These are phyloP conservation scores for Stichopus chloronotus DNA, from an alignment of 35 echinoderm and acorn worm genomes.

Conservation along the genomic window DNA sequence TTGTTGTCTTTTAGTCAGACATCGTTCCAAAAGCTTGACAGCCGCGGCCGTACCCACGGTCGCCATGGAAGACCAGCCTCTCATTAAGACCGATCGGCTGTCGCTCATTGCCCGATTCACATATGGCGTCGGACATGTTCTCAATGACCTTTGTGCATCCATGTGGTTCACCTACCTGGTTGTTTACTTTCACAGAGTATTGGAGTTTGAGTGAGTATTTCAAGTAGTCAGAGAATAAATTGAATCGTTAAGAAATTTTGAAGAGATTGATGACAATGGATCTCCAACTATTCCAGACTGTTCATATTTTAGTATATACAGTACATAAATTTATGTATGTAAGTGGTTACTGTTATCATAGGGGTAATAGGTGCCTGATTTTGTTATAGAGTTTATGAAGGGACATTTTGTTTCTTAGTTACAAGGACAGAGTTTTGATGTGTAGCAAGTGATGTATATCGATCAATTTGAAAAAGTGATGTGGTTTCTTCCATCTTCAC, in stretches of 20 bases:
- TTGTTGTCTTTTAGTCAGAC: not conserved
- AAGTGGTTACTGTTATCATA: too few species aligned
- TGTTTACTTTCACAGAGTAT: constrained; percentile 89
- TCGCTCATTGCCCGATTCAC: constrained; percentile 65
- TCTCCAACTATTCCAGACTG: too few species aligned
- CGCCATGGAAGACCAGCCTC: constrained; percentile 17
- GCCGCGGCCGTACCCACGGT: not conserved
- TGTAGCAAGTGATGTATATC: too few species aligned
- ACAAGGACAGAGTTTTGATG: too few species aligned
- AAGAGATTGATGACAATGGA: too few species aligned
- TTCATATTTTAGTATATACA: too few species aligned
- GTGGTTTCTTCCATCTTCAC: too few species aligned
- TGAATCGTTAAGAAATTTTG: not conserved
- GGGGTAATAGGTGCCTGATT: too few species aligned
- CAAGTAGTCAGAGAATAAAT: not conserved
- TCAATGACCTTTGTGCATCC: constrained; percentile 97
- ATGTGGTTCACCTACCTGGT: constrained; percentile 99
- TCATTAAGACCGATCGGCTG: constrained; percentile 5
- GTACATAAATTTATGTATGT: too few species aligned
- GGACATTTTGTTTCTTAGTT: too few species aligned
- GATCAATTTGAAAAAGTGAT: too few species aligned
- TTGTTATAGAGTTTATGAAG: too few species aligned
- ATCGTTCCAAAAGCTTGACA: not conserved
- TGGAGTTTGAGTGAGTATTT: constrained; percentile 88
- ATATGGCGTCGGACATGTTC: constrained; percentile 95